A percentile compares a stretch with the other conserved stretches of the same genome.
These are phyloP conservation scores for Harpagifer antarcticus DNA, from an alignment of 2,797 vertebrate species.

Conservation along the genomic window DNA sequence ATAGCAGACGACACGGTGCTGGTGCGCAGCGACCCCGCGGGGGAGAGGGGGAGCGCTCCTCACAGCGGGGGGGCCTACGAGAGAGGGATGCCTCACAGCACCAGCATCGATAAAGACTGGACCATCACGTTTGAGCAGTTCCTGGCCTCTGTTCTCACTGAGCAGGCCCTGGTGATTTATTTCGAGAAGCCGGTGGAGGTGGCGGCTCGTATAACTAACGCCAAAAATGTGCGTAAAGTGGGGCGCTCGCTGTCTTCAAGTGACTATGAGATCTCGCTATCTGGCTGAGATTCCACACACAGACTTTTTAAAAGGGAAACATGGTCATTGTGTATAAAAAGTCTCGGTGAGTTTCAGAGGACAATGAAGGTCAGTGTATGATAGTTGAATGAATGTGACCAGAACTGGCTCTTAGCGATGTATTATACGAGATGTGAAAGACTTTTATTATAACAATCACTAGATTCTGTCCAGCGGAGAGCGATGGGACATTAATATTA, in stretches of 20 bases:
- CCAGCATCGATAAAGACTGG: constrained; percentile 96
- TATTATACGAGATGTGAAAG: constrained; percentile 79
- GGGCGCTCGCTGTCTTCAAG: constrained; percentile 89
- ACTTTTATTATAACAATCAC: constrained; percentile 72
- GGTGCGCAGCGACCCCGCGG: constrained; percentile 82
- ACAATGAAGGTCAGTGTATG: constrained; percentile 47
- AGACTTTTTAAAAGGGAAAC: constrained; percentile 54
- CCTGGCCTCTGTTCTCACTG: constrained; percentile 95
- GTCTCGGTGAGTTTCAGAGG: constrained; percentile 50
- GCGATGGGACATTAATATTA: constrained; percentile 36
- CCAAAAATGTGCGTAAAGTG: constrained; percentile 91
- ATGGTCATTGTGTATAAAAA: constrained; percentile 19
- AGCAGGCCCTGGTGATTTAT: constrained; percentile 93
- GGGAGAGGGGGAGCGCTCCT: constrained; percentile 58
- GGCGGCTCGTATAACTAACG: constrained; percentile 91
- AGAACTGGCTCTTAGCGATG: constrained; percentile 66
- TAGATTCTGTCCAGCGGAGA: constrained; percentile 50
- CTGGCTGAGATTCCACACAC: constrained; percentile 82
- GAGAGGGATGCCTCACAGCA: constrained; percentile 85
- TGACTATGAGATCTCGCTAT: constrained; percentile 96
- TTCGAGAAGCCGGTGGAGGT: constrained; percentile 96
- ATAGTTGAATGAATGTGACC: constrained; percentile 68
- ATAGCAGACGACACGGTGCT: constrained; percentile 96
- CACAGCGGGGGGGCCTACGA: constrained; percentile 37
- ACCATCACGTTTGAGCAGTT: constrained; percentile 98